Evolutionary conservation across 2,797 vertebrate genomes (phyloP).

Genomic region (Neosalanx taihuensis): DNA sequence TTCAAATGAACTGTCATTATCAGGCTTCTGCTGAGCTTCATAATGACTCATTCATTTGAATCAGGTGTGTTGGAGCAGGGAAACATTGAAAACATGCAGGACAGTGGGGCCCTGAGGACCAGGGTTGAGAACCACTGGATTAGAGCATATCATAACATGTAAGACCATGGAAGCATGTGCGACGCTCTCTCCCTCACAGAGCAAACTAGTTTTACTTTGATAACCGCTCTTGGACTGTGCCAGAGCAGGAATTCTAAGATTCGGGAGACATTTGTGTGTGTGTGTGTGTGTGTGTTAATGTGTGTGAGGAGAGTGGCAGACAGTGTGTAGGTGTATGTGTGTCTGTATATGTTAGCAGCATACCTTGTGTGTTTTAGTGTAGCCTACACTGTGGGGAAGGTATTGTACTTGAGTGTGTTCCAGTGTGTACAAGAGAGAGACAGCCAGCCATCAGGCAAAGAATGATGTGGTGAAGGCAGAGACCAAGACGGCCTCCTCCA

Average conservation of each 20-base stretch:
- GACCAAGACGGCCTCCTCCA: neutral
- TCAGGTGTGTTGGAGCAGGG: no score
- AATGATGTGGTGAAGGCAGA: neutral
- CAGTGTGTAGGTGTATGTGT: constrained; percentile 3
- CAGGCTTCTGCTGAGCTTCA: no score
- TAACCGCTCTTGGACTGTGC: neutral
- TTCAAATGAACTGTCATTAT: no score
- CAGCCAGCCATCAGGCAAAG: neutral
- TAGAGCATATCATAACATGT: no score
- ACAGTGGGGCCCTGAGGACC: no score
- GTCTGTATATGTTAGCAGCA: neutral
- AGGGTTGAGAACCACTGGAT: no score
- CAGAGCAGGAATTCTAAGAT: neutral
- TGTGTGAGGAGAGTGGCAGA: neutral
- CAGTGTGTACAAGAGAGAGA: neutral
- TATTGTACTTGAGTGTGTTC: neutral
- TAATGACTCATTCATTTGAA: no score
- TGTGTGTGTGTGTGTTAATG: neutral
- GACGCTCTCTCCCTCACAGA: no score
- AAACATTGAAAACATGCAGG: no score
- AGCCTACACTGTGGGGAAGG: no score
- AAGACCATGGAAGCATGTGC: no score
- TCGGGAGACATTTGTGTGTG: neutral
- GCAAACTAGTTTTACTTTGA: neutral
- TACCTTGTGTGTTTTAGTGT: no score